Evolutionary conservation across 2,888 invertebrate species (phyloP).

Genomic region (Campaea margaritaria): DNA sequence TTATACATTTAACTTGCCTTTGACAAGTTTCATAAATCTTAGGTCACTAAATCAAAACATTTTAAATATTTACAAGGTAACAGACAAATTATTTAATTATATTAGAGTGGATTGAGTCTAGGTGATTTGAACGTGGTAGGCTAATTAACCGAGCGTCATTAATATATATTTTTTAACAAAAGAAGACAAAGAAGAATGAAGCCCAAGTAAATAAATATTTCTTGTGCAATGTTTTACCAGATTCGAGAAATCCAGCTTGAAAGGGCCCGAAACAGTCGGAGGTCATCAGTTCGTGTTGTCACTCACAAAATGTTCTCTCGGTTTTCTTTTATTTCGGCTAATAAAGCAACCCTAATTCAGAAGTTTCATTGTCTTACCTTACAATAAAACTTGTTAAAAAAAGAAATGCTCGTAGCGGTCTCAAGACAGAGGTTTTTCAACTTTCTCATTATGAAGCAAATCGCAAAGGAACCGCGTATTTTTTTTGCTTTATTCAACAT

Average conservation of each 20-base stretch:
- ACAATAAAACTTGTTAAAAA: constrained; percentile 47
- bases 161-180: no score
- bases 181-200: no score
- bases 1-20: constrained; percentile 57
- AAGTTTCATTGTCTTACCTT: constrained; percentile 56
- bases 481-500: constrained; percentile 25
- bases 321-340: constrained; percentile 49
- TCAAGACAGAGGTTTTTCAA: constrained; percentile 42
- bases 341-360: constrained; percentile 55
- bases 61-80: constrained; percentile 48
- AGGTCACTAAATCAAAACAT: constrained; percentile 38
- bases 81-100: constrained; percentile 17
- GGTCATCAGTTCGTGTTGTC: constrained; percentile 46
- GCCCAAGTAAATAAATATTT: no score
- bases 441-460: constrained; percentile 39
- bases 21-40: constrained; percentile 51
- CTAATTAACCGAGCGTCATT: no score
- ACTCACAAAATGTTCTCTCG: constrained; percentile 44
- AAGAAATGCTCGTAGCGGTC: constrained; percentile 35
- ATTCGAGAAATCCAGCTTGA: constrained; percentile 12
- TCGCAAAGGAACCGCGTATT: constrained; percentile 26
- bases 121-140: not conserved
- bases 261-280: constrained; percentile 39
- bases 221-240: not conserved
- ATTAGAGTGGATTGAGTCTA: constrained; percentile 3